These are phyloP conservation scores for Tetragonula carbonaria DNA, from an alignment of 2,888 invertebrate species.

Conservation along the genomic window DNA sequence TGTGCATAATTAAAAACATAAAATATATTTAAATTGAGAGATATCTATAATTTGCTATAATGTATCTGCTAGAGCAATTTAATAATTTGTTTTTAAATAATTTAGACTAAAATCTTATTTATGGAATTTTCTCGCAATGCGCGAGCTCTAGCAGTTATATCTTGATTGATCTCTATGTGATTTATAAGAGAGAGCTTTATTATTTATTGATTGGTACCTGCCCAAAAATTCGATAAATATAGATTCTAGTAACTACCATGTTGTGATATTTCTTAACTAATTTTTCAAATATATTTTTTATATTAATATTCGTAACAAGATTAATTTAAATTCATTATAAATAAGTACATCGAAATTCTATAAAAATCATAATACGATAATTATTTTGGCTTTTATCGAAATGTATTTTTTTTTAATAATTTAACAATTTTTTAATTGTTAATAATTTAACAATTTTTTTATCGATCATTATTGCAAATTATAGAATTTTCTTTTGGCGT, in stretches of 20 bases:
- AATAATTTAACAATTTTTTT: slow-evolving; percentile 13
- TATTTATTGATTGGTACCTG: slow-evolving; percentile 56
- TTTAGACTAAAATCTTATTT: slow-evolving; percentile 24
- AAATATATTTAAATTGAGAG: slow-evolving; percentile 38
- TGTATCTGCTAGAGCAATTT: slow-evolving; percentile 35
- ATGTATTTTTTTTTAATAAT: slow-evolving; percentile 12
- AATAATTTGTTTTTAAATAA: slow-evolving; percentile 17
- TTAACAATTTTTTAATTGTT: slow-evolving; percentile 1
- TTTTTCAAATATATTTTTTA: slow-evolving; percentile 13
- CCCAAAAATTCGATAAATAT: slow-evolving; percentile 56
- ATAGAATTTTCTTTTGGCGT: slow-evolving; percentile 31
- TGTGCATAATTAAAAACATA: slow-evolving; percentile 10
- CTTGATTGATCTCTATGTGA: slow-evolving; percentile 49
- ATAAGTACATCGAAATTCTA: slow-evolving; percentile 1
- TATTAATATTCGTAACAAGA: slow-evolving; percentile 25
- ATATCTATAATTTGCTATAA: slow-evolving; percentile 12
- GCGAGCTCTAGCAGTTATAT: slow-evolving; percentile 42
- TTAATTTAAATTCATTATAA: slow-evolving; percentile 27
- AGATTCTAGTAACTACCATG: slow-evolving; percentile 46
- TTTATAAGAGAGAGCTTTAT: slow-evolving; percentile 40
- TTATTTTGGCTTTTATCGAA: slow-evolving; percentile 17
- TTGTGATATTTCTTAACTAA: slow-evolving; percentile 33
- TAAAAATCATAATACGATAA: neutral
- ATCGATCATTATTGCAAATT: slow-evolving; percentile 27
- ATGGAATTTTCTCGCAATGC: slow-evolving; percentile 3